Evolutionary conservation across 2,797 vertebrate species (phyloP).

Genomic region (Allochrocebus solatus): DNA sequence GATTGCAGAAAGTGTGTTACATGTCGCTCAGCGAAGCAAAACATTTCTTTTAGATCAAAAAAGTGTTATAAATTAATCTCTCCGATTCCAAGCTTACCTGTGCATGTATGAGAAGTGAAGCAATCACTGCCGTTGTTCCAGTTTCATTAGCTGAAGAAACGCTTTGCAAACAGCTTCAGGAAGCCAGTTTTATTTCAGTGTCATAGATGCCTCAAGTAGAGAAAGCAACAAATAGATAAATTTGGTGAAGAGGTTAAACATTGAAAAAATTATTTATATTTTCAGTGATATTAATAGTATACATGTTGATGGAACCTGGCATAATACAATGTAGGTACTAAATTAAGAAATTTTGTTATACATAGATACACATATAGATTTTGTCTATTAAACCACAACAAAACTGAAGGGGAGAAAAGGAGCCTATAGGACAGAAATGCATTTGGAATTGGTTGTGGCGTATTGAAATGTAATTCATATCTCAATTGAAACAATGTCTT

Average conservation of each 20-base stretch:
- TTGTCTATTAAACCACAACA: neutral
- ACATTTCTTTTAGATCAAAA: neutral
- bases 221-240: neutral
- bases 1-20: no score
- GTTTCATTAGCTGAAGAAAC: neutral
- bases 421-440: neutral
- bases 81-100: no score
- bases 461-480: neutral
- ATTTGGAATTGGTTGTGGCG: no score
- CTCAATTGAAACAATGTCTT: neutral
- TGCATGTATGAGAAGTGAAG: no score
- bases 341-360: neutral
- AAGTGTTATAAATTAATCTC: neutral
- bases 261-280: neutral
- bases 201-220: neutral
- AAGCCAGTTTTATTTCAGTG: neutral
- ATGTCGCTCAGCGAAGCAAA: neutral
- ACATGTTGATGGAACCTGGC: neutral
- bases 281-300: neutral
- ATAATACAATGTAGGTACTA: fast-evolving
- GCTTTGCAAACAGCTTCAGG: neutral
- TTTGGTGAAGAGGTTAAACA: no score
- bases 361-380: no score
- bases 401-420: neutral
- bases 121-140: fast-evolving